Conservation (phyloP, 2,113 vertebrate species). For the Rhinogobius similis region DNA sequence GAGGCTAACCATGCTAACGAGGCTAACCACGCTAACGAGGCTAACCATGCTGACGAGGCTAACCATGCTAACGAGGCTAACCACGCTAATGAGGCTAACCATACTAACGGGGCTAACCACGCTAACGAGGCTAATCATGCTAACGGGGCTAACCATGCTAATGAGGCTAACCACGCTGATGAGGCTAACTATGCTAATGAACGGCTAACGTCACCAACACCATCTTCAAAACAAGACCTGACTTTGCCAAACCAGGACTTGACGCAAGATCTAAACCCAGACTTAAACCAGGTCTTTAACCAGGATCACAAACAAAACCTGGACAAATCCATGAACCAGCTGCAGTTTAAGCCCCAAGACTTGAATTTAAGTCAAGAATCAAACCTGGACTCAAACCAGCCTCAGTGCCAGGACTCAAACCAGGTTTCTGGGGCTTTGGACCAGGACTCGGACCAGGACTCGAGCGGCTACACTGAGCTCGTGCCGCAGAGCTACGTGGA, state of each 20-base stretch:
- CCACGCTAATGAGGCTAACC: no score
- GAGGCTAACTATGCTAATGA: not conserved
- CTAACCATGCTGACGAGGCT: not conserved
- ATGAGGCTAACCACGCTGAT: no score
- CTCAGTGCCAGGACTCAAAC: not conserved
- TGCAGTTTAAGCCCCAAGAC: no score
- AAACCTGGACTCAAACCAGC: not conserved
- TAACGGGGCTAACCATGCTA: not conserved
- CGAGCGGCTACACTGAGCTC: constrained; percentile 85
- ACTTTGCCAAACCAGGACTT: not conserved
- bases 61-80: no score
- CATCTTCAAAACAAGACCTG: not conserved
- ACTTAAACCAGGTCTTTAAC: not conserved
- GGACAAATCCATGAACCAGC: no score
- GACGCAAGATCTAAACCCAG: not conserved
- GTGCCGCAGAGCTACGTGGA: constrained; percentile 79
- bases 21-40: not conserved
- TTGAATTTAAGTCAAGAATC: no score
- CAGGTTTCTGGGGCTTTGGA: constrained; percentile 32
- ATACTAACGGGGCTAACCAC: no score
- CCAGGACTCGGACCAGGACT: constrained; percentile 7
- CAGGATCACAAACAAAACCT: not conserved
- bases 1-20: not conserved
- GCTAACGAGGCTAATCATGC: not conserved
- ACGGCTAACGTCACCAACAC: not conserved